Evolutionary conservation across 2,113 vertebrate species (phyloP), one percentile per base, ranked within the genome.

Genomic region (Syngnathoides biaculeatus): DNA sequence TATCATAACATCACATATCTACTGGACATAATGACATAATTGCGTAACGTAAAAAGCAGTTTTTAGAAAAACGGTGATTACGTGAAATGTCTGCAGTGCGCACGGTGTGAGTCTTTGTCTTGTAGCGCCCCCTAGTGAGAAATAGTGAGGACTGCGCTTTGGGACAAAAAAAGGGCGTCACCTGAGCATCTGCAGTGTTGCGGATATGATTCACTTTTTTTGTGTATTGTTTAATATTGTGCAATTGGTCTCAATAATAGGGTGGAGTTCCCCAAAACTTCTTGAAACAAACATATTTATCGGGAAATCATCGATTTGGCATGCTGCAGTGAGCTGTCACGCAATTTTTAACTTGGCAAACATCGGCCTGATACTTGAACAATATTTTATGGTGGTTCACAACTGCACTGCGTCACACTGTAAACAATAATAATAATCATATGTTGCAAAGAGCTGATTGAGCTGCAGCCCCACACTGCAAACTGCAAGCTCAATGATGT

Each of bases 51-150:
- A 27, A 30, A 7, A 30, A 30, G 11, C 1, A 27, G 13, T n/a
- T n/a, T n/a, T n/a, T n/a, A n/a, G n/a, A n/a, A 26, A 26, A 26
- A 26, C 6, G 17, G 8, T 30, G 55, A 35, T 17, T 30, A 30
- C 1, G 19, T 30, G 10, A 52, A 52, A 52, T 22, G n/a, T 57
- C 61, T 66, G 74, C 68, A 74, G n/a, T 22, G 22, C 38, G 40
- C n/a, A 61, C 26, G 8, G 9, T 57, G 8, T 3, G 7, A 22
- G 72, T 68, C 15, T 3, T 50, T 61, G 39, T 6, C 39, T 8
- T 9, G 1, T 65, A 30, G 0, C 67, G 0, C 78, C 73, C 59
- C 24, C 81, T 83, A 26, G 69, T 77, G 87, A 74, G 9, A 0
- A 14, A 13, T 15, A 1, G 1, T 4, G 7, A 15, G 43, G 12